Evolutionary conservation across 2,113 vertebrate species (phyloP), one percentile per base, ranked within the genome.

Genomic region (Nansenia antarctica): DNA sequence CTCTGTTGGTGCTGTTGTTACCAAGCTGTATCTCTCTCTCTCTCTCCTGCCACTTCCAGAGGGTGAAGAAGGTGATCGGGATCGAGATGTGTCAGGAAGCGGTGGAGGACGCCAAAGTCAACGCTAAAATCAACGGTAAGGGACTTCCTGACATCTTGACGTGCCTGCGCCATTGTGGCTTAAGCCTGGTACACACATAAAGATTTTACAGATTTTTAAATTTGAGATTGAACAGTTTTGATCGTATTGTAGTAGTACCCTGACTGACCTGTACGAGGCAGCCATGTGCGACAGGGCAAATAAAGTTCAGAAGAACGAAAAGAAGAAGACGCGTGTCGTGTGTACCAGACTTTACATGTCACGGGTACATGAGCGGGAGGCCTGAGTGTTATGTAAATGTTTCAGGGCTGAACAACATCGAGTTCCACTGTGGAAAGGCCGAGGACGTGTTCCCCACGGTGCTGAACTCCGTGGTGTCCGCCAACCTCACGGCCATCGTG

Each of bases 61-160:
- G 92, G 60, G 98, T 96, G 5, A 98, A 94, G 89, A 97, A 93
- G 81, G 96, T 99, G 47, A 91, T 99, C 54, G 98, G 98, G 62
- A 94, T 99, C 14, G 98, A 99, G 62, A 77, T 98, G 69, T 97
- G 95, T 69, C 94, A 95, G 65, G 96, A 97, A 76, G 98, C 98
- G 0, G 95, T 99, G 77, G 91, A 96, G 42, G 98, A 99, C 0
- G 98, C 97, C 62, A 93, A 89, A 82, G 92, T 87, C 14, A 99
- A 99, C 0, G 95, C 95, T 34, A 78, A 90, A 66, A 83, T 94
- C 14, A 99, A 99, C 0, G 94, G 97, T 98, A 80, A 85, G 89
- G 22, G 75, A 29, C 76, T 30, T 29, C 39, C 2, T n/a, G 11
- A 18, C 3, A 20, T n/a, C 45, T 5, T 30, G 18, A 15, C 30